A percentile compares a stretch with the other conserved stretches of the same genome.
These are phyloP conservation scores for Mimachlamys varia DNA, from an alignment of 2,888 invertebrate species.

Conservation along the genomic window DNA sequence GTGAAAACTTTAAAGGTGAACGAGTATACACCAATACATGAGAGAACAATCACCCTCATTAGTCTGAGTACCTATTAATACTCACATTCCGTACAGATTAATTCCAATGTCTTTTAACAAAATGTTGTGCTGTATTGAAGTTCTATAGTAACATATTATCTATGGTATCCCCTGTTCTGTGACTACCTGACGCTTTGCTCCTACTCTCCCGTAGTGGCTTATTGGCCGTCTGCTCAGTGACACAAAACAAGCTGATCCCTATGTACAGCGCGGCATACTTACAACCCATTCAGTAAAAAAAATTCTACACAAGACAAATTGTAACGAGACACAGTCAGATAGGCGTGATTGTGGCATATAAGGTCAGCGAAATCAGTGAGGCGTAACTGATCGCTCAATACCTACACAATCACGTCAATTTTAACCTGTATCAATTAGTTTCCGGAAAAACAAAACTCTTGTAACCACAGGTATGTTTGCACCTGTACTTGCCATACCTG, in stretches of 20 bases:
- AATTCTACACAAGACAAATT: background rate
- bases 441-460: background rate
- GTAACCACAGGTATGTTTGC: constrained; percentile 1
- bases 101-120: background rate
- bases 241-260: background rate
- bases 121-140: background rate
- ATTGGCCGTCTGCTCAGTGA: background rate
- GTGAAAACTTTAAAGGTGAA: background rate
- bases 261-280: background rate
- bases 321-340: constrained; percentile 19
- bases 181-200: background rate
- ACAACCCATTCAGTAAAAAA: constrained; percentile 18
- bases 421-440: background rate
- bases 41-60: background rate
- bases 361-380: background rate
- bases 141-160: background rate
- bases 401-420: constrained; percentile 14
- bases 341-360: background rate
- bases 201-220: background rate
- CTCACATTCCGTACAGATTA: background rate
- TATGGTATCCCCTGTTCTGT: background rate
- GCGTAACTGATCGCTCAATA: constrained; percentile 21
- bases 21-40: background rate
- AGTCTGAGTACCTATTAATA: background rate
- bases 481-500: background rate